Percentiles rank a stretch among this genome's conserved stretches.
Conservation (phyloP, 2,113 vertebrate species). For the Calcarius ornatus region DNA sequence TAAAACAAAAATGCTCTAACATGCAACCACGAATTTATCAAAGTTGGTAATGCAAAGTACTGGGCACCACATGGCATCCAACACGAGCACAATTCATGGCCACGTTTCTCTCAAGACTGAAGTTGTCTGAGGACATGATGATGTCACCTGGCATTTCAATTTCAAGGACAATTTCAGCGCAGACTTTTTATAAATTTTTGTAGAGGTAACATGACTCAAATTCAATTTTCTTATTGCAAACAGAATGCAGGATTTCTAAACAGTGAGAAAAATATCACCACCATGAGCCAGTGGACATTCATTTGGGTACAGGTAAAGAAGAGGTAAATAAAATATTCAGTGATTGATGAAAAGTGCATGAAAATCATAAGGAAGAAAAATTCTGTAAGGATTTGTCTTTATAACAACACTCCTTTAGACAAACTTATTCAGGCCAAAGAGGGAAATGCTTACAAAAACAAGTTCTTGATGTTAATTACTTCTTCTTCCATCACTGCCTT, state of each 20-base stretch:
- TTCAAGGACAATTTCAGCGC: background rate
- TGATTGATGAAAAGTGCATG: background rate
- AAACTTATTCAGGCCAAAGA: background rate
- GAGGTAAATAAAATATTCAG: background rate
- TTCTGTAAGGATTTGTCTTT: background rate
- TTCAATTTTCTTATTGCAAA: background rate
- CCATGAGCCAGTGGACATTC: background rate
- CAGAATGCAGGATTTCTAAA: background rate
- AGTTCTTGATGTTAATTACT: background rate
- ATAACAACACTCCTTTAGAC: background rate
- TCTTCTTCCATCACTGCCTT: background rate
- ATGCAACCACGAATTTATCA: background rate
- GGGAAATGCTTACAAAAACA: background rate
- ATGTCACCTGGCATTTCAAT: background rate
- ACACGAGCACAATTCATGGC: fast-evolving
- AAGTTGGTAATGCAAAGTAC: background rate
- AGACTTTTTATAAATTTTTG: background rate
- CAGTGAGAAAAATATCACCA: background rate
- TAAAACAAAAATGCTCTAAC: background rate
- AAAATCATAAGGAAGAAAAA: background rate
- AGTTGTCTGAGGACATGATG: background rate
- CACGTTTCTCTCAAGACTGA: background rate
- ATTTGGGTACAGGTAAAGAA: background rate
- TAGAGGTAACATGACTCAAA: background rate
- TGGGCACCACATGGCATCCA: background rate